Conservation (phyloP, 2,113 vertebrate species). For the Ailuropoda melanoleuca region DNA sequence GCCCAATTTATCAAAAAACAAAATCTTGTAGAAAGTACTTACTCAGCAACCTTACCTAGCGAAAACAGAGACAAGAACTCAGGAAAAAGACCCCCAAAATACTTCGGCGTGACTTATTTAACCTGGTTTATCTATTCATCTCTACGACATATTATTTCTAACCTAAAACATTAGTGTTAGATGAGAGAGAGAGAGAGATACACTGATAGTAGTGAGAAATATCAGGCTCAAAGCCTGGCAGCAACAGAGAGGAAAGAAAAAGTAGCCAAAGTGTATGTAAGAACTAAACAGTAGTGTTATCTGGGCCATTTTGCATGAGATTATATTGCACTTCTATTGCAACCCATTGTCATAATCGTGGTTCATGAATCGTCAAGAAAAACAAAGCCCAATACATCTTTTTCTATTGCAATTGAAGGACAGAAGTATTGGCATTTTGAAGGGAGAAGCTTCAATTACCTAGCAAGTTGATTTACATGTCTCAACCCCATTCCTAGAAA, state of each 20-base stretch:
- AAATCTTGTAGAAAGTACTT: neutral
- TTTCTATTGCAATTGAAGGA: slow-evolving; percentile 3
- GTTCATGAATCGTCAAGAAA: slow-evolving; percentile 1
- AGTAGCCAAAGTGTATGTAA: neutral
- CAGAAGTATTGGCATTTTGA: neutral
- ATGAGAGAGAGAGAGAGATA: neutral
- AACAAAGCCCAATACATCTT: neutral
- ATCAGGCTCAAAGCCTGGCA: neutral
- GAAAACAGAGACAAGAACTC: neutral
- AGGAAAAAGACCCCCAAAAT: neutral
- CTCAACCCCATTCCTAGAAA: neutral
- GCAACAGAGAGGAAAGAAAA: neutral
- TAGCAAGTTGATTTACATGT: neutral
- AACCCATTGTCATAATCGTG: neutral
- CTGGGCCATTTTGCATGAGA: neutral
- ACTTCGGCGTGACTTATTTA: neutral
- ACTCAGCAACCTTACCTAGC: neutral
- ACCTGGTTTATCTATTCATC: neutral
- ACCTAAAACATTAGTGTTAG: neutral
- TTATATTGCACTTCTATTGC: neutral
- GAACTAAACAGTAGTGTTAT: neutral
- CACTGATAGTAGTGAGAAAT: neutral
- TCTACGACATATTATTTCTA: neutral
- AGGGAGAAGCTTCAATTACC: slow-evolving; percentile 7
- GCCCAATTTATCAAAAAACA: slow-evolving; percentile 1